Conservation (phyloP, 1,140 invertebrate species). For the Aphaenogaster ashmeadi region DNA sequence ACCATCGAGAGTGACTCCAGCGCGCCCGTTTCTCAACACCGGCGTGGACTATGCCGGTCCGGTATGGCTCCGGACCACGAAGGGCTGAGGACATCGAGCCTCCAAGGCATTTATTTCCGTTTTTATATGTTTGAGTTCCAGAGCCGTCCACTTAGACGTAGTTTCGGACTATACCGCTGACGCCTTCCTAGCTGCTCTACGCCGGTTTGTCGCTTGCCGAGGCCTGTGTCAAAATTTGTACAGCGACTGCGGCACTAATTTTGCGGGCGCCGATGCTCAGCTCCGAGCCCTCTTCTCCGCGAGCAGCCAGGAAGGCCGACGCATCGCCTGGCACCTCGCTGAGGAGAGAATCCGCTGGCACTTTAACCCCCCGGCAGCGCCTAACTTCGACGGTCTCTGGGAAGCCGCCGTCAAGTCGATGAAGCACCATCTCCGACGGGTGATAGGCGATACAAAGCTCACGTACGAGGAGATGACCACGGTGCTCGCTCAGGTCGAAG, state of each 20-base stretch:
- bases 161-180: conserved; percentile 35
- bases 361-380: conserved; percentile 51
- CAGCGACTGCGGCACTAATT: conserved; percentile 82
- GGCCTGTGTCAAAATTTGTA: conserved; percentile 62
- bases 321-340: background rate
- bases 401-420: conserved; percentile 58
- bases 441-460: background rate
- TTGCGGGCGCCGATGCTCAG: conserved; percentile 73
- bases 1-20: conserved; percentile 64
- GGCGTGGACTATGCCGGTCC: conserved; percentile 82
- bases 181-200: conserved; percentile 70
- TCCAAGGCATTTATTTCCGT: conserved; percentile 67
- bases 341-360: background rate
- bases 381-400: conserved; percentile 78
- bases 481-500: background rate
- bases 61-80: background rate
- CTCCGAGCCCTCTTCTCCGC: conserved; percentile 59
- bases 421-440: background rate
- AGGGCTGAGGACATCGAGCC: conserved; percentile 8
- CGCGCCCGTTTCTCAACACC: conserved; percentile 78
- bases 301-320: too few species aligned
- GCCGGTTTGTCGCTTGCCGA: conserved; percentile 68
- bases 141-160: conserved; percentile 75
- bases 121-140: conserved; percentile 67
- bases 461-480: background rate